phyloP scores from a whole-genome alignment of 2,797 vertebrate genomes.

The Eremophila alpestris region DNA sequence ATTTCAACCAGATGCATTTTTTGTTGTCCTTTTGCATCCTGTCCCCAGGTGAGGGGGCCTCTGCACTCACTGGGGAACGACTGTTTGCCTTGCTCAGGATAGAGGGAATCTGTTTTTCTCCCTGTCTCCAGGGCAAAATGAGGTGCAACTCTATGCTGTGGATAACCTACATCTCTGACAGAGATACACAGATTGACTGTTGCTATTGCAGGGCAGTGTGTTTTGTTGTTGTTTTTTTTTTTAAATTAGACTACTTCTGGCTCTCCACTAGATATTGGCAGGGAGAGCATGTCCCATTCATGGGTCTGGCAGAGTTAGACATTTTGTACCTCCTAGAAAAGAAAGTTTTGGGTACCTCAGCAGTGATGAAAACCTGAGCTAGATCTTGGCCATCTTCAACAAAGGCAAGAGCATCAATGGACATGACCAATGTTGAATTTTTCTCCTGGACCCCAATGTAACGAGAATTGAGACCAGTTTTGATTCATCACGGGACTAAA shows the following conservation, averaged over 20 bases:
- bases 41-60: neutral
- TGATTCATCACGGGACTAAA: neutral
- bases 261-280: neutral
- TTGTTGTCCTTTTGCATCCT: neutral
- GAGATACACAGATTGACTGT: fast-evolving
- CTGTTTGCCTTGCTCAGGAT: neutral
- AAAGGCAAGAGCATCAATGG: neutral
- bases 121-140: neutral
- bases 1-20: neutral
- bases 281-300: neutral
- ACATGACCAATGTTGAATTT: neutral
- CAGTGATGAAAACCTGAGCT: neutral
- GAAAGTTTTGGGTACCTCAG: neutral
- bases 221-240: neutral
- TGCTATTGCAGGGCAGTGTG: neutral
- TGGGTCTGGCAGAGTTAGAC: neutral
- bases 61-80: neutral
- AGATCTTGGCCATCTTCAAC: neutral
- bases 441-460: neutral
- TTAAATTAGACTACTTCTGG: neutral
- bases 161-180: neutral
- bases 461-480: neutral
- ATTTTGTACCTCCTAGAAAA: neutral
- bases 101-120: neutral
- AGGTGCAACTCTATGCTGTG: neutral